phyloP scores from a whole-genome alignment of 2,797 vertebrate species.

The Sarcoramphus papa region DNA sequence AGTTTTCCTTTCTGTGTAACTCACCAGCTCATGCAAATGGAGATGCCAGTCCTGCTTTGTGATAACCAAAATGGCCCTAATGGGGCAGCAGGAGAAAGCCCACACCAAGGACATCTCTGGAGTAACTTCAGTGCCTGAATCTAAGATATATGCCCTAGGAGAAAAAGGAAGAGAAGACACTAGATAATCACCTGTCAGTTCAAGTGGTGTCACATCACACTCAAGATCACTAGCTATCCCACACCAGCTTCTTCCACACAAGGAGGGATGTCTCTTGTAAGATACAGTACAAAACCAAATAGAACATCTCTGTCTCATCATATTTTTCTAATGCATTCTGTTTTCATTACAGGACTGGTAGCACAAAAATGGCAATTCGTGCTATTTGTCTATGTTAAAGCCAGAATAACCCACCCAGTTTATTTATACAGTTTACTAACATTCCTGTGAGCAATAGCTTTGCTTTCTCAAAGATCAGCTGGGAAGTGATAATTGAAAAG shows the following conservation, averaged over 20 bases:
- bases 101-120: background rate
- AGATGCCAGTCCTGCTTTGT: background rate
- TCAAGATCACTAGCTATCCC: background rate
- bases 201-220: background rate
- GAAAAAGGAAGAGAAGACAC: background rate
- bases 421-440: background rate
- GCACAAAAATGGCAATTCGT: background rate
- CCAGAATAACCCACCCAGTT: background rate
- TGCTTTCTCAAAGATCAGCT: background rate
- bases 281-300: background rate
- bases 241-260: background rate
- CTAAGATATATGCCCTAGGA: background rate
- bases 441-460: background rate
- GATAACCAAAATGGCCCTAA: background rate
- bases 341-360: background rate
- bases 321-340: background rate
- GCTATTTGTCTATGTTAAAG: background rate
- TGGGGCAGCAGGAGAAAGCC: background rate
- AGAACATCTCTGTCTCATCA: background rate
- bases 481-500: constrained; percentile 20
- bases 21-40: background rate
- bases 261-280: background rate
- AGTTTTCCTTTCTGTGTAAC: background rate
- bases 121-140: background rate
- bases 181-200: background rate